Conservation (phyloP, 1,140 invertebrate genomes). For the Pygmarrhopalites habei region DNA sequence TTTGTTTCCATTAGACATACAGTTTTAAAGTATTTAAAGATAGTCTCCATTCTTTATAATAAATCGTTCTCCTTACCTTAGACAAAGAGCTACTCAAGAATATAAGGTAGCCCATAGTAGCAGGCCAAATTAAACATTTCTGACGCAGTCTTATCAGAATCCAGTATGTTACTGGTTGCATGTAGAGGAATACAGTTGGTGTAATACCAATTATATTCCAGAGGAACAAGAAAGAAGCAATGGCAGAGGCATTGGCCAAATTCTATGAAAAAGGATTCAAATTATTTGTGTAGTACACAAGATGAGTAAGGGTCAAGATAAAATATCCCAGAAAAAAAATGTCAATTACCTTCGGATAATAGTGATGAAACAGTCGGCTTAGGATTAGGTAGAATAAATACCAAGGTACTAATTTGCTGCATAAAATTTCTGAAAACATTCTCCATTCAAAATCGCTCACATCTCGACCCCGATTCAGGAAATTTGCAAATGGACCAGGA, state of each 20-base stretch:
- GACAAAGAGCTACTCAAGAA: slow-evolving; percentile 43
- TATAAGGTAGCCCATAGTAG: slow-evolving; percentile 42
- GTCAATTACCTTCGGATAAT: slow-evolving; percentile 11
- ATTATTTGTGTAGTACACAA: background rate
- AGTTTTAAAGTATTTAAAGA: background rate
- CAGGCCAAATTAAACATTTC: slow-evolving; percentile 43
- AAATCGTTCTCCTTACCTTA: slow-evolving; percentile 37
- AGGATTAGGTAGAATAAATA: slow-evolving; percentile 45
- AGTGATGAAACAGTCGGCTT: slow-evolving; percentile 15
- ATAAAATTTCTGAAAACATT: slow-evolving; percentile 46
- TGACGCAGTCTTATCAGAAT: slow-evolving; percentile 41
- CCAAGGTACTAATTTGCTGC: slow-evolving; percentile 43
- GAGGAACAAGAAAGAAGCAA: slow-evolving; percentile 41
- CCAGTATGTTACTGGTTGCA: slow-evolving; percentile 44
- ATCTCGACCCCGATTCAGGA: slow-evolving; percentile 46
- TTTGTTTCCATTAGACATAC: background rate
- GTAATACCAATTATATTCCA: slow-evolving; percentile 41
- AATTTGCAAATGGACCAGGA: slow-evolving; percentile 20
- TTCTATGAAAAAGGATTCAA: background rate
- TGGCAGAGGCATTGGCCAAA: slow-evolving; percentile 30
- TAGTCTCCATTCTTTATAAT: background rate
- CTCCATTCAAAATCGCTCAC: slow-evolving; percentile 52
- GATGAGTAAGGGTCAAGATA: background rate
- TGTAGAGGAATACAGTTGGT: slow-evolving; percentile 42
- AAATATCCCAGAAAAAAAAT: too few species aligned